These are phyloP conservation scores for Poeciliopsis infans DNA, from an alignment of 2,797 vertebrate genomes.

Conservation along the genomic window DNA sequence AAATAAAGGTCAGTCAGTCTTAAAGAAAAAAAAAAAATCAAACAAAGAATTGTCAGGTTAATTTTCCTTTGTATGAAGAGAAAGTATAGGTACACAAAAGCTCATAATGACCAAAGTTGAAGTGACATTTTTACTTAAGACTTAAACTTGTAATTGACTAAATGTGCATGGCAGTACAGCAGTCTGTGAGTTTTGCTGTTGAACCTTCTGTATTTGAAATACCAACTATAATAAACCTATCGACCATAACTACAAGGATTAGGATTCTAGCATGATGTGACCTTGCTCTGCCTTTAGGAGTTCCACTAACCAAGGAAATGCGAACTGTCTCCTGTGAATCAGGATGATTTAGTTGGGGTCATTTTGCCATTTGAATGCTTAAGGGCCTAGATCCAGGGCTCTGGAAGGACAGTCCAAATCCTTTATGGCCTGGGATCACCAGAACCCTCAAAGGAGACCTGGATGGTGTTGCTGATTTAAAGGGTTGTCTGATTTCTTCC, in stretches of 20 bases:
- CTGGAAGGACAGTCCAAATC: neutral
- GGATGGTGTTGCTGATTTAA: neutral
- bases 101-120: neutral
- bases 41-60: neutral
- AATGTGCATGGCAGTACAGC: neutral
- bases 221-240: neutral
- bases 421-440: neutral
- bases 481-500: neutral
- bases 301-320: neutral
- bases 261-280: neutral
- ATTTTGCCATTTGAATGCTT: neutral
- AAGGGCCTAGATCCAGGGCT: neutral
- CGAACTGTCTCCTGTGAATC: neutral
- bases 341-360: neutral
- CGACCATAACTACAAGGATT: neutral
- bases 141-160: neutral
- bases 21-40: neutral
- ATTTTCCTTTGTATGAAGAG: neutral
- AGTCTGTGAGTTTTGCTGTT: neutral
- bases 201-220: neutral
- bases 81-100: neutral
- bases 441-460: neutral
- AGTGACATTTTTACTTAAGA: neutral
- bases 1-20: slow-evolving; percentile 5
- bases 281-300: neutral